Evolutionary conservation across 2,797 vertebrate genomes (phyloP).

Genomic region (Molossus alvarezi): DNA sequence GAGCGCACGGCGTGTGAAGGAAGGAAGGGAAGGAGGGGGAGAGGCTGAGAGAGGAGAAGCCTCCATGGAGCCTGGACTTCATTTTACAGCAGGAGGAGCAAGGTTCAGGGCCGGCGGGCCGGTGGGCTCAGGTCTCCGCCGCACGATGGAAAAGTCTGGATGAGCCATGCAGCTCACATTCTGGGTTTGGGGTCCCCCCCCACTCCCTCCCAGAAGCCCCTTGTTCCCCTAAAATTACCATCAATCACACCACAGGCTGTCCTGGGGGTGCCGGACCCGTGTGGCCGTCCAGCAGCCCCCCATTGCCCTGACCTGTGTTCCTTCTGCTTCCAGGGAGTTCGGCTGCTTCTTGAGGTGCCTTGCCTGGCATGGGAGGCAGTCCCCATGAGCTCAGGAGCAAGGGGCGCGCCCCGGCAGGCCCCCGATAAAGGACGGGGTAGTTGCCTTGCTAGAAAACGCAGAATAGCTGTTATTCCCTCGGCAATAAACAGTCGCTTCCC

Average conservation of each 20-base stretch:
- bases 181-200: background rate
- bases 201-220: background rate
- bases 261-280: background rate
- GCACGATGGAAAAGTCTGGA: background rate
- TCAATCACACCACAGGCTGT: accelerated
- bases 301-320: background rate
- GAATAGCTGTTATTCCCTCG: background rate
- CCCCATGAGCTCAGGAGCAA: background rate
- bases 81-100: background rate
- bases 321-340: background rate
- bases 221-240: background rate
- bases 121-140: background rate
- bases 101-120: background rate
- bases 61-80: background rate
- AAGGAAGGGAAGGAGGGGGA: accelerated
- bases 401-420: background rate
- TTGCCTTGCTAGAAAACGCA: background rate
- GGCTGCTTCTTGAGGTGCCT: background rate
- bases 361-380: background rate
- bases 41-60: background rate
- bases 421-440: background rate
- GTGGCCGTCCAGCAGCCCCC: background rate
- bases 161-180: background rate
- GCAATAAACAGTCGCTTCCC: conserved; percentile 23
- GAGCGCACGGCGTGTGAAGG: background rate